Evolutionary conservation across 2,797 vertebrate genomes (phyloP).

Genomic region (Hyperoplus lanceolatus): DNA sequence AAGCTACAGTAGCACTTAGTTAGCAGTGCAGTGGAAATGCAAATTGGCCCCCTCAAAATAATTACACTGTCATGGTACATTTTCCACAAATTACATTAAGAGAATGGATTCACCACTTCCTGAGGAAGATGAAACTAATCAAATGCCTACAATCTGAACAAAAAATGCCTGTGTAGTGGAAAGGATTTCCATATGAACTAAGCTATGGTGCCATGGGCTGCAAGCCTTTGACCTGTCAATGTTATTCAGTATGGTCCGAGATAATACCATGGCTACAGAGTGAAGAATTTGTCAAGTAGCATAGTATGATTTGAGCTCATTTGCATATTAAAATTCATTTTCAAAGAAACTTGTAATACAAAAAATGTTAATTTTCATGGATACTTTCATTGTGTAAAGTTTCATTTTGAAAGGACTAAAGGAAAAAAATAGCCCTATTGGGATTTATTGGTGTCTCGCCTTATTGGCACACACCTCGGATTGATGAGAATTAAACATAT

Average conservation of each 20-base stretch:
- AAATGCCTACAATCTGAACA: conserved; percentile 63
- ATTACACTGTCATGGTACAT: conserved; percentile 86
- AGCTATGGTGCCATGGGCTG: conserved; percentile 15
- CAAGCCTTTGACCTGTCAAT: conserved; percentile 33
- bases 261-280: conserved; percentile 3
- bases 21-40: conserved; percentile 82
- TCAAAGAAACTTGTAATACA: too few relatives aligned
- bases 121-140: conserved; percentile 75
- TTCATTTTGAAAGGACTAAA: too few relatives aligned
- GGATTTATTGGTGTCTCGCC: too few relatives aligned
- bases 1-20: conserved; percentile 83
- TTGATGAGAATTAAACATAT: too few relatives aligned
- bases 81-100: conserved; percentile 86
- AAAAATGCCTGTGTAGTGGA: conserved; percentile 44
- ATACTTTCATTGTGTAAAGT: too few relatives aligned
- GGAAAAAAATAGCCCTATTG: too few relatives aligned
- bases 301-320: too few relatives aligned
- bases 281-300: not conserved
- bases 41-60: conserved; percentile 85
- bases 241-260: conserved; percentile 24
- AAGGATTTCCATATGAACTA: conserved; percentile 43
- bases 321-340: too few relatives aligned
- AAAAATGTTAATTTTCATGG: too few relatives aligned
- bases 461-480: too few relatives aligned
- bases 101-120: conserved; percentile 79